Conservation (phyloP, 2,888 invertebrate species). For the Toxonevra muliebris region DNA sequence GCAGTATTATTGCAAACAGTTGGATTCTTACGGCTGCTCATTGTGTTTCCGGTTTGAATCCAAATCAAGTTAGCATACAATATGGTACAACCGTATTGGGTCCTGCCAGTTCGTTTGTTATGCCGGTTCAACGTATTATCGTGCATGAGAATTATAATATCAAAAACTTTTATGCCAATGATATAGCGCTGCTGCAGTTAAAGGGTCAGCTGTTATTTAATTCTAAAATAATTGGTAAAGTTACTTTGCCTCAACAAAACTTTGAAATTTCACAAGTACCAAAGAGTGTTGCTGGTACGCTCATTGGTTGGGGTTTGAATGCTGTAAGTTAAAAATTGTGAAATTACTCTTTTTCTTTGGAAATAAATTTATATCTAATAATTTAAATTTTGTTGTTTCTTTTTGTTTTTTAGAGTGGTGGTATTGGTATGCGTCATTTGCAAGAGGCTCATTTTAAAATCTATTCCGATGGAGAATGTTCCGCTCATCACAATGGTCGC, state of each 20-base stretch:
- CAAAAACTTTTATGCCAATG: slow-evolving; percentile 55
- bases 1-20: slow-evolving; percentile 48
- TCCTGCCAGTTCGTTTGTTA: slow-evolving; percentile 47
- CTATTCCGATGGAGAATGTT: slow-evolving; percentile 62
- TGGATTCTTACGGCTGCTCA: slow-evolving; percentile 58
- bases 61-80: slow-evolving; percentile 46
- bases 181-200: slow-evolving; percentile 63
- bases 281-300: slow-evolving; percentile 45
- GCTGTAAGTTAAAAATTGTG: slow-evolving; percentile 41
- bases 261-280: slow-evolving; percentile 49
- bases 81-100: slow-evolving; percentile 49
- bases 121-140: slow-evolving; percentile 51
- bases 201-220: slow-evolving; percentile 49
- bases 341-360: not conserved
- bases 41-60: slow-evolving; percentile 43
- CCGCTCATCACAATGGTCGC: slow-evolving; percentile 46
- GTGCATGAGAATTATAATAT: slow-evolving; percentile 57
- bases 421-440: slow-evolving; percentile 51
- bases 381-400: too few relatives aligned
- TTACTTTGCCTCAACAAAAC: slow-evolving; percentile 49
- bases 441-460: slow-evolving; percentile 62
- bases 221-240: slow-evolving; percentile 48
- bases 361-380: too few relatives aligned
- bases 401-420: slow-evolving; percentile 54
- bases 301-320: slow-evolving; percentile 61